A percentile compares a stretch with the other conserved stretches of the same genome.
These are phyloP conservation scores for Plutella xylostella DNA, from an alignment of 2,888 invertebrate species.

Conservation along the genomic window DNA sequence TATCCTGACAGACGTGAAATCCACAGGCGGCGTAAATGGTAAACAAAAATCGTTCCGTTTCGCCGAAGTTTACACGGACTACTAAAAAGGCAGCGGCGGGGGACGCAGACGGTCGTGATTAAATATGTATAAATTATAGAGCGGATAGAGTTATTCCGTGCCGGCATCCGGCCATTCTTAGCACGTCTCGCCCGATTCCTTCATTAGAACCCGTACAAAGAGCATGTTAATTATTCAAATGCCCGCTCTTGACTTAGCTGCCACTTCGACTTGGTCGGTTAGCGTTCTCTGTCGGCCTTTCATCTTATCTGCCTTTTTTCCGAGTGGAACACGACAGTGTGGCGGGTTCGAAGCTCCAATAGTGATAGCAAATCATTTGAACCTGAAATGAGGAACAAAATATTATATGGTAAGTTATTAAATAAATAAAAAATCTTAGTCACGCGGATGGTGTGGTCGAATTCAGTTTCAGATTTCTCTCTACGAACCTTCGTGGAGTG, in stretches of 20 bases:
- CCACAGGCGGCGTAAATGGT: neutral
- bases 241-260: conserved; percentile 14
- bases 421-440: too few species aligned
- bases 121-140: conserved; percentile 9
- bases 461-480: too few species aligned
- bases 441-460: too few species aligned
- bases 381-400: too few species aligned
- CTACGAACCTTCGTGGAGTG: too few species aligned
- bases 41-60: neutral
- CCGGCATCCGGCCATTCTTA: conserved; percentile 3
- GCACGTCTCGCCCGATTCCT: conserved; percentile 7
- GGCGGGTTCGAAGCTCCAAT: too few species aligned
- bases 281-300: conserved; percentile 3
- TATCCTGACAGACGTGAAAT: too few species aligned
- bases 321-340: too few species aligned
- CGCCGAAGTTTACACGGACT: too few species aligned
- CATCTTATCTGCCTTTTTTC: neutral
- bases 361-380: too few species aligned
- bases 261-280: conserved; percentile 1
- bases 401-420: too few species aligned
- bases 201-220: conserved; percentile 13
- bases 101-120: conserved; percentile 3
- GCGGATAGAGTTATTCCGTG: neutral
- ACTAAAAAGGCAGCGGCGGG: too few species aligned
- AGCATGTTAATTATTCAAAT: conserved; percentile 23